A percentile compares a stretch with the other conserved stretches of the same genome.
Evolutionary conservation across 2,113 vertebrate species (phyloP).

Genomic region (Petroica traversi): DNA sequence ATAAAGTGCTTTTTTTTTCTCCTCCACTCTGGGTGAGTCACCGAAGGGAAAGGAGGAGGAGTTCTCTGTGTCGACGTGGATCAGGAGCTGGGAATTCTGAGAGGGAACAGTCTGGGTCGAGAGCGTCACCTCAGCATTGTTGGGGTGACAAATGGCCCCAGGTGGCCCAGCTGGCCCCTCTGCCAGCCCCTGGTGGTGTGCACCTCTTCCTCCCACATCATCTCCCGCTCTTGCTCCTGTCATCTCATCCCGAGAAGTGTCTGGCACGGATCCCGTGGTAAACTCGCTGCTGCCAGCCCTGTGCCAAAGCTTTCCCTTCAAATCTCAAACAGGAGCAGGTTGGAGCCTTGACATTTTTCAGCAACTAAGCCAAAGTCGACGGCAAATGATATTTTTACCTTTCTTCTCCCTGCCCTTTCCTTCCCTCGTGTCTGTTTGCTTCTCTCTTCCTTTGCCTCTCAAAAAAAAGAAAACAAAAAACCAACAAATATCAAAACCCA

Average conservation of each 20-base stretch:
- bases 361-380: constrained; percentile 25
- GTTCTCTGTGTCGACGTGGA: not conserved
- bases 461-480: too few species aligned
- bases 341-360: constrained; percentile 54
- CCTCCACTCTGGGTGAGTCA: constrained; percentile 18
- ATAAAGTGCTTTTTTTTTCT: not conserved
- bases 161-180: not conserved
- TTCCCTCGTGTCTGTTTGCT: not conserved
- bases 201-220: not conserved
- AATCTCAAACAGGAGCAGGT: constrained; percentile 46
- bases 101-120: fast-evolving
- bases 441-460: not conserved
- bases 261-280: not conserved
- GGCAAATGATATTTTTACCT: constrained; percentile 44
- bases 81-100: not conserved
- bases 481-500: not conserved
- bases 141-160: not conserved
- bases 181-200: not conserved
- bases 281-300: constrained; percentile 7
- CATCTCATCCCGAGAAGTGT: not conserved
- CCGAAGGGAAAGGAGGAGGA: not conserved
- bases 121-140: not conserved
- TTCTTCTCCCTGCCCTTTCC: constrained; percentile 33
- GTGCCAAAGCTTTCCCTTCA: constrained; percentile 49
- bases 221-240: not conserved